A percentile compares a stretch with the other conserved stretches of the same genome.
phyloP scores from a whole-genome alignment of 2,797 vertebrate species.

The Menidia menidia region DNA sequence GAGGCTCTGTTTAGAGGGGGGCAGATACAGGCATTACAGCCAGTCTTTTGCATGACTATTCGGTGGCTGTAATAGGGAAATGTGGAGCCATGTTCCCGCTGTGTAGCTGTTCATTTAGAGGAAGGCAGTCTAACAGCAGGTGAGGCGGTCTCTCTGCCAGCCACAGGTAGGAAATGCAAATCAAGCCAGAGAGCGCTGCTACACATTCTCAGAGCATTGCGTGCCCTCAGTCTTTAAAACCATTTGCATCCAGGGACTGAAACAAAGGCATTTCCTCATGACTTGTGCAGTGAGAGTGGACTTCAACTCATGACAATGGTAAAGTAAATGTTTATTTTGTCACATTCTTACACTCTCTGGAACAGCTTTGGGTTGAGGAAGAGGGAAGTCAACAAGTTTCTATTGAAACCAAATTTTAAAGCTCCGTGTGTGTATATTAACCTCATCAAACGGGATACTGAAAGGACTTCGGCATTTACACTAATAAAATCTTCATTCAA shows the following conservation, averaged over 20 bases:
- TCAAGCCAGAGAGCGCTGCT: conserved; percentile 46
- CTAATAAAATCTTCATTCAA: conserved; percentile 7
- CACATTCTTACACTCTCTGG: conserved; percentile 20
- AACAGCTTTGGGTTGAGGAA: conserved; percentile 11
- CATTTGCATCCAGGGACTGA: conserved; percentile 58
- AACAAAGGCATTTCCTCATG: conserved; percentile 57
- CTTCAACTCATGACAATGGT: conserved; percentile 71
- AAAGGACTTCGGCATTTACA: not conserved
- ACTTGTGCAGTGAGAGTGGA: conserved; percentile 47
- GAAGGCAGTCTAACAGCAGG: conserved; percentile 31
- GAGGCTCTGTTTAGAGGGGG: not conserved
- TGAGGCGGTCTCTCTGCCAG: conserved; percentile 21
- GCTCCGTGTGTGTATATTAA: not conserved
- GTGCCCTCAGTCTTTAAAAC: conserved; percentile 29
- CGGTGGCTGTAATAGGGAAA: not conserved
- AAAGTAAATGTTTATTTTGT: conserved; percentile 57
- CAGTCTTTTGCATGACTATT: not conserved
- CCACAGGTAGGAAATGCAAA: conserved; percentile 79
- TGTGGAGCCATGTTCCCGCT: conserved; percentile 14
- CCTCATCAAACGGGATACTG: not conserved
- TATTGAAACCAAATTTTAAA: not conserved
- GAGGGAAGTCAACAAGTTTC: conserved; percentile 50
- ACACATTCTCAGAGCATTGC: conserved; percentile 37
- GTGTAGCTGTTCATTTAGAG: conserved; percentile 17
- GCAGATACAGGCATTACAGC: not conserved